Percentiles rank a stretch among this genome's conserved stretches.
These are phyloP conservation scores for Dasyornis broadbenti DNA, from an alignment of 2,113 vertebrate species.

Conservation along the genomic window DNA sequence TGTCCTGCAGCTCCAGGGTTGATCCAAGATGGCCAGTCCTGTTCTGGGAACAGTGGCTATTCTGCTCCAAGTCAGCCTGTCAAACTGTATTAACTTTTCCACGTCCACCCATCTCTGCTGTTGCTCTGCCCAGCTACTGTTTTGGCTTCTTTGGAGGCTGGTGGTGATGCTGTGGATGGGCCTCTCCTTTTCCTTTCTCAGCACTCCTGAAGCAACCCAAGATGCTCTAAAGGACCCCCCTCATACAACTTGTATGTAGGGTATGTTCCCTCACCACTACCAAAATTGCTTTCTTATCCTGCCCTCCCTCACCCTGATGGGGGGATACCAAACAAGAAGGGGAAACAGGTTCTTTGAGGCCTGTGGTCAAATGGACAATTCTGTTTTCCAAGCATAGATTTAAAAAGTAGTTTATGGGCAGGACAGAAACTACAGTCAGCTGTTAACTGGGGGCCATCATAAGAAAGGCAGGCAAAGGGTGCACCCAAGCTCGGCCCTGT, in stretches of 20 bases:
- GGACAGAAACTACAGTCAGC: background rate
- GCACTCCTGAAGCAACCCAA: background rate
- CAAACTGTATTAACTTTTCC: background rate
- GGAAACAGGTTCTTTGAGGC: background rate
- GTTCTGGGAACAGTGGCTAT: background rate
- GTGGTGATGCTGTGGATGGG: background rate
- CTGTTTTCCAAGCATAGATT: background rate
- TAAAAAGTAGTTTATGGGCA: background rate
- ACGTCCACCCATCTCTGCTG: background rate
- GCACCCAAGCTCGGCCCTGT: background rate
- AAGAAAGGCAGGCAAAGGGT: background rate
- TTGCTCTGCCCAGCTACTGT: background rate
- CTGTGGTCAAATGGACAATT: background rate
- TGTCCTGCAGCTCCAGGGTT: background rate
- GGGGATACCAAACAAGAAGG: background rate
- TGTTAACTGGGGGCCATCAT: background rate
- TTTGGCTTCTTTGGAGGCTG: background rate
- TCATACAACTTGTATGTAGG: background rate
- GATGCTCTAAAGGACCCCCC: background rate
- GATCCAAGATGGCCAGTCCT: background rate
- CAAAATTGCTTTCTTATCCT: background rate
- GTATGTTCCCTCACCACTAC: background rate
- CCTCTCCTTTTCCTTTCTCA: background rate
- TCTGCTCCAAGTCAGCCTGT: background rate
- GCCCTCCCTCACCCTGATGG: background rate